Conservation (phyloP, 2,797 vertebrate genomes). For the Sebastes oblongus region DNA sequence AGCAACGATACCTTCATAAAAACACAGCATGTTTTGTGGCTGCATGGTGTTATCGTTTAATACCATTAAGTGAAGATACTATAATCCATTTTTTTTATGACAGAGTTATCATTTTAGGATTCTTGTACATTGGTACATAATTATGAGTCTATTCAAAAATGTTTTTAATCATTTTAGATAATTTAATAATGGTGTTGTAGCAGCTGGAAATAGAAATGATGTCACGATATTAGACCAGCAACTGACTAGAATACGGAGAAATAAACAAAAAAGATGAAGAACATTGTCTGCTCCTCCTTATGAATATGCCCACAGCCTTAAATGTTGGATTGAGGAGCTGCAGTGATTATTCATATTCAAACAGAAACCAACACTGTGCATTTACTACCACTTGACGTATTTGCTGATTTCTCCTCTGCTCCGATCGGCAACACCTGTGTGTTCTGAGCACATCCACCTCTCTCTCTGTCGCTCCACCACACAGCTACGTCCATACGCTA, state of each 20-base stretch:
- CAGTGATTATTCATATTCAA: no score
- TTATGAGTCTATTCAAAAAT: conserved; percentile 2
- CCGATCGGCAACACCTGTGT: no score
- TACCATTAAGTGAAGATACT: not conserved
- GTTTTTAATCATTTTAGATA: conserved; percentile 3
- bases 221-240: not conserved
- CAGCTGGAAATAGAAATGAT: not conserved
- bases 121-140: conserved; percentile 4
- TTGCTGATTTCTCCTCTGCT: not conserved
- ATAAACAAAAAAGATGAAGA: not conserved
- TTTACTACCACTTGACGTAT: no score
- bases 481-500: no score
- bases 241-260: not conserved
- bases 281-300: not conserved
- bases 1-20: not conserved
- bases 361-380: no score
- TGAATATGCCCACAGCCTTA: no score
- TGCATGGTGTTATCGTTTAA: not conserved
- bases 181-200: conserved; percentile 3
- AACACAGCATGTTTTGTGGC: not conserved
- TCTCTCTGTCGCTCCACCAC: no score
- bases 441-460: no score
- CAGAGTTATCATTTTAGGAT: not conserved
- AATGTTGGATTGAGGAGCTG: no score
- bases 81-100: not conserved